phyloP scores from a whole-genome alignment of 2,797 vertebrate genomes.

The Rhodeus uyekii region DNA sequence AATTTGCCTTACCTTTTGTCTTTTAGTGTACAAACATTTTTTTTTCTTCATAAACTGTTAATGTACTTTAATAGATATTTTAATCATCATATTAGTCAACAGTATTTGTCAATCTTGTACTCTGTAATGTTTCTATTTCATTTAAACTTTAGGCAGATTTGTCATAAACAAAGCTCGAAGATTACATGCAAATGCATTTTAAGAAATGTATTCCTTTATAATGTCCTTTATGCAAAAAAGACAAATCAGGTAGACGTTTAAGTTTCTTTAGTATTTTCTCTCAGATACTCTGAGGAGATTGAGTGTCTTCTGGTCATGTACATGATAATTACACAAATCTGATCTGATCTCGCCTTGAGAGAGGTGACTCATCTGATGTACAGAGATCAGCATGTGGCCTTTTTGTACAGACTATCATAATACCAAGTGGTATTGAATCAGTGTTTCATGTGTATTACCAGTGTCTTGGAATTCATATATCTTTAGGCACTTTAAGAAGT shows the following conservation, averaged over 20 bases:
- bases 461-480: constrained; percentile 28
- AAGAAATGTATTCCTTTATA: background rate
- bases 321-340: background rate
- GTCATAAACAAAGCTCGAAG: background rate
- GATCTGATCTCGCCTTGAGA: constrained; percentile 27
- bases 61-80: constrained; percentile 7
- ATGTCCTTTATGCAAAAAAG: constrained; percentile 16
- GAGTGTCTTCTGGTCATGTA: constrained; percentile 7
- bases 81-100: background rate
- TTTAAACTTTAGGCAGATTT: constrained; percentile 11
- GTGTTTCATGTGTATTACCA: background rate
- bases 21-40: background rate
- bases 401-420: constrained; percentile 4
- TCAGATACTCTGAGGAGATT: background rate
- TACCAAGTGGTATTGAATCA: constrained; percentile 10
- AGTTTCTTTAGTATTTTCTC: constrained; percentile 16
- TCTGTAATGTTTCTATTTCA: constrained; percentile 11
- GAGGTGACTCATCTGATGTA: constrained; percentile 8
- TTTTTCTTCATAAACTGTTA: background rate
- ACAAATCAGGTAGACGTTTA: constrained; percentile 25
- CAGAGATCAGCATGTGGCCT: constrained; percentile 28
- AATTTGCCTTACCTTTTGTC: background rate
- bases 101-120: constrained; percentile 4
- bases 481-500: constrained; percentile 24
- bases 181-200: constrained; percentile 8